phyloP scores from a whole-genome alignment of 1,140 invertebrate genomes.

The Anastrepha ludens region DNA sequence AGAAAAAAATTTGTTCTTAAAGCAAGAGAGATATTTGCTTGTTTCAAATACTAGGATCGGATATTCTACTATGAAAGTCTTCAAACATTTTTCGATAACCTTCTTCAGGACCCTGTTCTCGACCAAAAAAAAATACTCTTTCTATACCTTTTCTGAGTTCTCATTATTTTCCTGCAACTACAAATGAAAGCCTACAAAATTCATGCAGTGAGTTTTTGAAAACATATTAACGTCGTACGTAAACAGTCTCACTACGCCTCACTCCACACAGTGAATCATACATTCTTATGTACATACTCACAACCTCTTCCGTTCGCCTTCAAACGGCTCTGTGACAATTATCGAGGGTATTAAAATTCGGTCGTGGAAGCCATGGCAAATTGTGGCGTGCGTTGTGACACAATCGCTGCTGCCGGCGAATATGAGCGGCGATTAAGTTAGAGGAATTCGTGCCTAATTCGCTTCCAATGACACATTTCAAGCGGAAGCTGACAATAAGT shows the following conservation, averaged over 20 bases:
- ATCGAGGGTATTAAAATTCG: conserved; percentile 45
- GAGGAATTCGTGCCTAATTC: conserved; percentile 53
- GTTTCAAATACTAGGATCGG: no score
- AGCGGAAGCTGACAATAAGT: conserved; percentile 20
- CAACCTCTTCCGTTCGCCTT: conserved; percentile 39
- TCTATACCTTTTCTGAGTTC: background rate
- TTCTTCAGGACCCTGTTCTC: background rate
- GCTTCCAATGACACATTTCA: conserved; percentile 57
- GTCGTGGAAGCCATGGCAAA: conserved; percentile 33
- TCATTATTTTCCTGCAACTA: background rate
- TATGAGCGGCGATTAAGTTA: conserved; percentile 53
- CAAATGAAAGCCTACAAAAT: conserved; percentile 28
- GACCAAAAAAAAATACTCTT: background rate
- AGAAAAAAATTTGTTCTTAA: no score
- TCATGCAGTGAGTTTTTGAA: conserved; percentile 36
- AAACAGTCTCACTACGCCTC: background rate
- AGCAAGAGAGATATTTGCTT: no score
- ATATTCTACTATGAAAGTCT: no score
- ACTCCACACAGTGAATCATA: background rate
- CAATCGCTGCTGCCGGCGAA: background rate
- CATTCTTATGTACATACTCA: background rate
- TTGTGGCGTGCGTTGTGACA: conserved; percentile 45
- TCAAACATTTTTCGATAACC: no score
- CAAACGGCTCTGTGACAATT: conserved; percentile 44
- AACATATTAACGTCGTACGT: conserved; percentile 21